Evolutionary conservation across 1,140 invertebrate genomes (phyloP).

Genomic region (Cydia fagiglandana): DNA sequence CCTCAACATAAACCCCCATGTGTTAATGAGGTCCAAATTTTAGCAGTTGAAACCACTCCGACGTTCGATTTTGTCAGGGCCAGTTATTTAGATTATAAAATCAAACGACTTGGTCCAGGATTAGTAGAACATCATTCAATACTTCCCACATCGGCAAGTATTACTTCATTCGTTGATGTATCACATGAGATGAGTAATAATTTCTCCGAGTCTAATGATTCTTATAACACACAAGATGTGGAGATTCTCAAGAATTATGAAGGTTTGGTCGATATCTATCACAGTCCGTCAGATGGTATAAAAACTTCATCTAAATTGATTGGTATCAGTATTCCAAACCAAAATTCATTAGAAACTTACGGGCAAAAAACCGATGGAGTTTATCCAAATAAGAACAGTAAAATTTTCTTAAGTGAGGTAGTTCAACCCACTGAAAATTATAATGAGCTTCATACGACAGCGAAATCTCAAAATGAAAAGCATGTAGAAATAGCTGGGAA

Average conservation of each 20-base stretch:
- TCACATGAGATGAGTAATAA: not conserved
- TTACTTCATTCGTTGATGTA: not conserved
- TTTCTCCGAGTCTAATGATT: not conserved
- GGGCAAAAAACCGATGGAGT: not conserved
- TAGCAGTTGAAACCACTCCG: conserved; percentile 51
- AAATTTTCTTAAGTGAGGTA: not conserved
- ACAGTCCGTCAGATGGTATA: conserved; percentile 39
- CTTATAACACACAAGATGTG: not conserved
- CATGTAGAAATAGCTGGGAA: not conserved
- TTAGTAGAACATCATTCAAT: conserved; percentile 60
- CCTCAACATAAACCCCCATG: conserved; percentile 38
- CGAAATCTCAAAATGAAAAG: not conserved
- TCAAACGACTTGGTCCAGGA: conserved; percentile 52
- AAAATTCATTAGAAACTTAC: not conserved
- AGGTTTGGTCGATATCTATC: conserved; percentile 47
- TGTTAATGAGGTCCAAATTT: conserved; percentile 58
- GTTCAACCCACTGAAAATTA: not conserved
- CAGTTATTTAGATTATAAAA: conserved; percentile 60
- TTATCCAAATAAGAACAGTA: not conserved
- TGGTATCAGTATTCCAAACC: conserved; percentile 7
- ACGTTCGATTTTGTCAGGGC: conserved; percentile 50
- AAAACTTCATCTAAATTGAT: conserved; percentile 37
- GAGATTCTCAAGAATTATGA: not conserved
- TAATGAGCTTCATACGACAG: not conserved
- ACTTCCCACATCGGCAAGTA: conserved; percentile 22